phyloP scores from a whole-genome alignment of 2,113 vertebrate genomes.

The Butorides virescens region DNA sequence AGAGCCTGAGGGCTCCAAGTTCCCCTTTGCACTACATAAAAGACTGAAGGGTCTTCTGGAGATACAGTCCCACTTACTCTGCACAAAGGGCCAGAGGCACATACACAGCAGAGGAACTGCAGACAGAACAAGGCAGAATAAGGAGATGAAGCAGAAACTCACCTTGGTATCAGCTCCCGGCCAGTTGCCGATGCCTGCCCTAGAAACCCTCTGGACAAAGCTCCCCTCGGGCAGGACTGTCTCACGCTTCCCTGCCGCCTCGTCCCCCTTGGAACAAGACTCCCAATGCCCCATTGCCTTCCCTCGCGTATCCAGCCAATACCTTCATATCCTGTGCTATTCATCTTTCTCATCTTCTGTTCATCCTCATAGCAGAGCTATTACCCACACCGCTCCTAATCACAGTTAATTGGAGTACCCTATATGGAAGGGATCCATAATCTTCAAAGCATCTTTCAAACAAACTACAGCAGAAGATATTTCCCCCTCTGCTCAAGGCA shows the following conservation, averaged over 20 bases:
- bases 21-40: neutral
- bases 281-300: neutral
- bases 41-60: neutral
- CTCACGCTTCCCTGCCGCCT: neutral
- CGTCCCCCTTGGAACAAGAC: neutral
- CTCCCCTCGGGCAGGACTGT: neutral
- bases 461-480: conserved; percentile 22
- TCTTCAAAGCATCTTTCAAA: conserved; percentile 52
- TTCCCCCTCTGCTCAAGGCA: conserved; percentile 2
- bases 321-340: conserved; percentile 28
- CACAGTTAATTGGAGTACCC: conserved; percentile 42
- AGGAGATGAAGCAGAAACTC: neutral
- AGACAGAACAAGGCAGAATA: neutral
- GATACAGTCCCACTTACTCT: neutral
- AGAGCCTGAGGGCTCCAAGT: neutral
- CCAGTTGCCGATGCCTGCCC: neutral
- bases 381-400: conserved; percentile 44
- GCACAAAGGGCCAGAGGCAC: neutral
- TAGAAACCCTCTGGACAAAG: neutral
- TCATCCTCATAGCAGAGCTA: conserved; percentile 52
- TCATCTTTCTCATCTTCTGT: conserved; percentile 46
- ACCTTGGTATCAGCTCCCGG: conserved; percentile 20
- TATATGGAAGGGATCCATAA: conserved; percentile 38
- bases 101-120: neutral
- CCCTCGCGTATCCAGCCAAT: neutral